phyloP scores from a whole-genome alignment of 2,888 invertebrate species.

The Bursaphelenchus okinawaensis region DNA sequence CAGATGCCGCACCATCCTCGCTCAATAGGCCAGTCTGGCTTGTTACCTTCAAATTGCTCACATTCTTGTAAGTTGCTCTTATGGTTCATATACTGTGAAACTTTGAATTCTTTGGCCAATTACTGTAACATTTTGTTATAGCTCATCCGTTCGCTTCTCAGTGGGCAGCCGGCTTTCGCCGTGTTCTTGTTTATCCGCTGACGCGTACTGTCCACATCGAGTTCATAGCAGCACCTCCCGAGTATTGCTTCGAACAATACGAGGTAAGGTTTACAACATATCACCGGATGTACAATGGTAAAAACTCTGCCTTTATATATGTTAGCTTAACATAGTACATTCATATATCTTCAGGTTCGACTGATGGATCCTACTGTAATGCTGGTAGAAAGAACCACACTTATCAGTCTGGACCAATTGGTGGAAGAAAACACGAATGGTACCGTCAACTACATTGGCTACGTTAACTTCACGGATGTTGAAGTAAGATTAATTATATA shows the following conservation, averaged over 20 bases:
- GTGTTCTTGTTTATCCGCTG: constrained; percentile 43
- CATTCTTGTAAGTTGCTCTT: constrained; percentile 25
- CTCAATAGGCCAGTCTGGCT: constrained; percentile 1
- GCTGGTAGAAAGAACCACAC: constrained; percentile 34
- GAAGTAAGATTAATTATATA: neutral
- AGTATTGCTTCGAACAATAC: constrained; percentile 54
- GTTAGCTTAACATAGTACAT: neutral
- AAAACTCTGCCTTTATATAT: neutral
- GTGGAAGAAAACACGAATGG: constrained; percentile 40
- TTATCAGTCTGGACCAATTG: constrained; percentile 37
- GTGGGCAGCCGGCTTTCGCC: constrained; percentile 56
- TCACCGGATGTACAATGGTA: neutral
- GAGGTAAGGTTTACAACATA: constrained; percentile 32
- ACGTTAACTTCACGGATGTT: constrained; percentile 50
- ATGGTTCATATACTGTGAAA: neutral
- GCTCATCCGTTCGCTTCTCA: constrained; percentile 50
- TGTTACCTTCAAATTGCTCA: constrained; percentile 20
- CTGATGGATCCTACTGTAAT: constrained; percentile 46
- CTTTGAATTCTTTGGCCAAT: neutral
- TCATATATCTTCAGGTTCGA: constrained; percentile 36
- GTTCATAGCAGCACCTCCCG: constrained; percentile 52
- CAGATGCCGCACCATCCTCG: constrained; percentile 51
- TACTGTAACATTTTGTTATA: constrained; percentile 16
- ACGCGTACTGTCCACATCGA: constrained; percentile 48
- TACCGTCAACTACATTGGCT: constrained; percentile 41